Percentiles rank a stretch among this genome's conserved stretches.
Conservation (phyloP, 2,113 vertebrate genomes). For the Cebidichthys violaceus region DNA sequence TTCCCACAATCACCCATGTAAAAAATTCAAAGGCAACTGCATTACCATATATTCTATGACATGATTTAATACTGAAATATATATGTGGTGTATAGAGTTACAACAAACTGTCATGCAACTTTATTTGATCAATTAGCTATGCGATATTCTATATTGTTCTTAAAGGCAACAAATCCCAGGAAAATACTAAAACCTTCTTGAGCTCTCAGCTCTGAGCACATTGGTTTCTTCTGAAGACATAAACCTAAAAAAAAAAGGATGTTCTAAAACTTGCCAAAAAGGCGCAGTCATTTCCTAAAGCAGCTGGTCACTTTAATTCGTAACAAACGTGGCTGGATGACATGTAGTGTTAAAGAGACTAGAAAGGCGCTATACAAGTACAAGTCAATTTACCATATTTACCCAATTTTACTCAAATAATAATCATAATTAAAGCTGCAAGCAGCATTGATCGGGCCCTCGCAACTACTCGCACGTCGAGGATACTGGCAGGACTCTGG, state of each 20-base stretch:
- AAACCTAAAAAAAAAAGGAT: background rate
- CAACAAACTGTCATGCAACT: background rate
- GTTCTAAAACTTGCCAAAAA: background rate
- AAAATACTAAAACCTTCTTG: too few relatives aligned
- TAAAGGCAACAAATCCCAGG: background rate
- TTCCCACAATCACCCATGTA: background rate
- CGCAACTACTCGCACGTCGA: too few relatives aligned
- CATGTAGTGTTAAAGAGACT: too few relatives aligned
- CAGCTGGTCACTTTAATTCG: background rate
- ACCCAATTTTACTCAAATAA: too few relatives aligned
- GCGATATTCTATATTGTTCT: background rate
- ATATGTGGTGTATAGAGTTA: background rate
- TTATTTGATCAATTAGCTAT: background rate
- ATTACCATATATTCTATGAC: background rate
- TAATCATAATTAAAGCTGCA: too few relatives aligned
- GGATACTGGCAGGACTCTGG: too few relatives aligned
- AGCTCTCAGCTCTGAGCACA: background rate
- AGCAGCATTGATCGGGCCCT: too few relatives aligned
- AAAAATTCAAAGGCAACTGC: background rate
- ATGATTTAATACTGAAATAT: background rate
- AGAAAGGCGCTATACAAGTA: too few relatives aligned
- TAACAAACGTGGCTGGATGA: too few relatives aligned
- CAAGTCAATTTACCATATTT: background rate
- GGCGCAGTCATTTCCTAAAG: background rate
- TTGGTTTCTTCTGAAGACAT: background rate